phyloP scores from a whole-genome alignment of 92 coral and sea anemone species.

The Actinostola sp. region DNA sequence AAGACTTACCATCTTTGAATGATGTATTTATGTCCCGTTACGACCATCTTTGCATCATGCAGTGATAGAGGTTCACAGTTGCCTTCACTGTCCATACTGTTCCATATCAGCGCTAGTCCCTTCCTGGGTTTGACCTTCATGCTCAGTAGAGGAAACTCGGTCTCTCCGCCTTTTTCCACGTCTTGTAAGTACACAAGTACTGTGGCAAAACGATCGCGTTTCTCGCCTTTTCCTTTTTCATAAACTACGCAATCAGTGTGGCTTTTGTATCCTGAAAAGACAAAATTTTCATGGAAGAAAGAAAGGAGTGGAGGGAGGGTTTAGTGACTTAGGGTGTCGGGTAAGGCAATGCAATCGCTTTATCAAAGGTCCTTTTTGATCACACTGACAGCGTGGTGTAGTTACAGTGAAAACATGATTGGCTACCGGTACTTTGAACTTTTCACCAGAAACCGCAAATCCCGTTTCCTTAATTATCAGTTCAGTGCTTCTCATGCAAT shows the following conservation, averaged over 20 bases:
- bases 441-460: no score
- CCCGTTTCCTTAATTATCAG: no score
- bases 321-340: no score
- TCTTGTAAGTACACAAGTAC: conserved; percentile 87
- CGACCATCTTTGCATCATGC: conserved; percentile 90
- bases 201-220: conserved; percentile 91
- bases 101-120: conserved; percentile 97
- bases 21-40: conserved; percentile 87
- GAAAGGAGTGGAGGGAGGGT: no score
- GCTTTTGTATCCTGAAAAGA: conserved; percentile 83
- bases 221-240: conserved; percentile 59
- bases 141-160: conserved; percentile 87
- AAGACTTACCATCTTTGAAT: conserved; percentile 87
- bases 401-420: no score
- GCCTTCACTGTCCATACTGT: conserved; percentile 85
- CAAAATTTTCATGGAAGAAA: no score
- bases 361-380: no score
- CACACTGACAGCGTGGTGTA: no score
- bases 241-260: conserved; percentile 91
- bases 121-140: conserved; percentile 91
- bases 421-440: no score
- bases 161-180: conserved; percentile 91
- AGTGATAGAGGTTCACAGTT: conserved; percentile 88
- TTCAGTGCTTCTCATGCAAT: no score
- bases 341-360: no score